These are phyloP conservation scores for Phaonia tiefii DNA, from an alignment of 2,888 invertebrate genomes.

Conservation along the genomic window DNA sequence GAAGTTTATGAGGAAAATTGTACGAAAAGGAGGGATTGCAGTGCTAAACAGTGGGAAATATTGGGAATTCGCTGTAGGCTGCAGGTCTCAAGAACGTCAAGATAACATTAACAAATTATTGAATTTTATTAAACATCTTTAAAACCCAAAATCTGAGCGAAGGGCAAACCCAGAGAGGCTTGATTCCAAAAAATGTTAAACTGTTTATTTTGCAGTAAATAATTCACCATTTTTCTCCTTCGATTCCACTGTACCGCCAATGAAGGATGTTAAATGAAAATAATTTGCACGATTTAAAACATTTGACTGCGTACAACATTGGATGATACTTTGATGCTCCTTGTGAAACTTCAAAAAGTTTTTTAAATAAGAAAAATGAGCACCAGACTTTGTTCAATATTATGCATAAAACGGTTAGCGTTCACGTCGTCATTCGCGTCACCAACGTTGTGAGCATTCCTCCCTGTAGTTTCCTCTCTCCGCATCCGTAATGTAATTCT, in stretches of 20 bases:
- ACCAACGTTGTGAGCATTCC: background rate
- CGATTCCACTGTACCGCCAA: background rate
- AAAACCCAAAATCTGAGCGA: no score
- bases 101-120: no score
- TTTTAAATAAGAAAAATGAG: constrained; percentile 42
- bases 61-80: background rate
- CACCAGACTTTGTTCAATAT: constrained; percentile 15
- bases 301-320: constrained; percentile 38
- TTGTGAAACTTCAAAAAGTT: constrained; percentile 34
- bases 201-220: no score
- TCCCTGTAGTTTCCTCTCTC: constrained; percentile 9
- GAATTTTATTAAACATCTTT: no score
- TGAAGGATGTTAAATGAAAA: constrained; percentile 27
- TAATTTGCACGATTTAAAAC: constrained; percentile 46
- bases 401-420: constrained; percentile 16
- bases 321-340: background rate
- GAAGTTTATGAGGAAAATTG: constrained; percentile 19
- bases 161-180: no score
- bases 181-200: no score
- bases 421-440: background rate
- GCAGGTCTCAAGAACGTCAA: no score
- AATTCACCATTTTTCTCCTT: no score
- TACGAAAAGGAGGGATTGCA: constrained; percentile 14
- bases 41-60: constrained; percentile 14
- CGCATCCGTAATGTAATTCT: background rate